Percentiles rank a stretch among this genome's conserved stretches.
Evolutionary conservation across 2,797 vertebrate genomes (phyloP).

Genomic region (Dromococcyx pavoninus): DNA sequence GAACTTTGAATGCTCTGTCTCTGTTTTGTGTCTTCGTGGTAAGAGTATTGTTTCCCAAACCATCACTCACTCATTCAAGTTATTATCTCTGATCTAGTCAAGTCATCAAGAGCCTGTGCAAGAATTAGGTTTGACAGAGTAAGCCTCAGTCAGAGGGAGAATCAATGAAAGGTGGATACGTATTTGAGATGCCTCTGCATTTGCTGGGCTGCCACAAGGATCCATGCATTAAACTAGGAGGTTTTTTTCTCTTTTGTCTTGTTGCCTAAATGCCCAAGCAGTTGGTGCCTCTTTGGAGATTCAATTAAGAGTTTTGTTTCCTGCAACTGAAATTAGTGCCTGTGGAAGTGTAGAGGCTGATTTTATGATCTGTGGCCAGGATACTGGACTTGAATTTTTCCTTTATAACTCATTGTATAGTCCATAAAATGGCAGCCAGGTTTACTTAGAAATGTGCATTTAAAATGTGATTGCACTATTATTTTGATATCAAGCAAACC

Average conservation of each 20-base stretch:
- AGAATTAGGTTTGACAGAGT: slow-evolving; percentile 21
- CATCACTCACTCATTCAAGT: background rate
- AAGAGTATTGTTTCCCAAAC: background rate
- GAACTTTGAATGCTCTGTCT: background rate
- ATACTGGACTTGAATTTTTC: background rate
- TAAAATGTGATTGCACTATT: background rate
- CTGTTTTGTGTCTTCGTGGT: background rate
- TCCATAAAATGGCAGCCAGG: slow-evolving; percentile 18
- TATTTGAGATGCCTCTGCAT: background rate
- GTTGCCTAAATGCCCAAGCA: background rate
- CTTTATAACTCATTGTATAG: slow-evolving; percentile 2
- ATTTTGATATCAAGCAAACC: slow-evolving; percentile 33
- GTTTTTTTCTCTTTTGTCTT: background rate
- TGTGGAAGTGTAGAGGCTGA: background rate
- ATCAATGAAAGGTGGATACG: background rate
- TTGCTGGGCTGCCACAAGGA: background rate
- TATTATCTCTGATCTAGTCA: slow-evolving; percentile 1
- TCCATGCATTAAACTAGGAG: background rate
- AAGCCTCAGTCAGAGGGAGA: background rate
- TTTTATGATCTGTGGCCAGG: slow-evolving; percentile 8
- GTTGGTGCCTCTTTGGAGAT: background rate
- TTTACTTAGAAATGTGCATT: slow-evolving; percentile 6
- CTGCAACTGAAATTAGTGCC: background rate
- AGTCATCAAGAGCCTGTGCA: background rate
- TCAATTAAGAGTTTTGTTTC: background rate